These are phyloP conservation scores for Turnix velox DNA, from an alignment of 2,113 vertebrate species.

Conservation along the genomic window DNA sequence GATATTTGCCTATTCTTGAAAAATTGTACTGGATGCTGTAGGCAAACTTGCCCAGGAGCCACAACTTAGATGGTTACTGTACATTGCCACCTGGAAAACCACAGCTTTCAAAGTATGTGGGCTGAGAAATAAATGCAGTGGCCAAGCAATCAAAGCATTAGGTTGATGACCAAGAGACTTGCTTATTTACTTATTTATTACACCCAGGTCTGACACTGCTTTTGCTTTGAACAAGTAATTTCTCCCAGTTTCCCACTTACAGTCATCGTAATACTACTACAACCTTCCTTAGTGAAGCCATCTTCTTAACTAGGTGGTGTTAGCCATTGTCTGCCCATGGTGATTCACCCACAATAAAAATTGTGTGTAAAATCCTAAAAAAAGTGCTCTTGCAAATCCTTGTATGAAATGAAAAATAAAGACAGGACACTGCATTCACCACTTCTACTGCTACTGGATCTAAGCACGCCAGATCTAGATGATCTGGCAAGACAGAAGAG, in stretches of 20 bases:
- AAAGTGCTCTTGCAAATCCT: not conserved
- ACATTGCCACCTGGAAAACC: not conserved
- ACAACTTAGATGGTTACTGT: rapidly evolving
- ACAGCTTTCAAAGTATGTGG: rapidly evolving
- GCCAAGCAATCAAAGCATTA: not conserved
- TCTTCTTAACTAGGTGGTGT: not conserved
- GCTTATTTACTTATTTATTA: not conserved
- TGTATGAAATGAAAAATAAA: not conserved
- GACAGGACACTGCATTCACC: not conserved
- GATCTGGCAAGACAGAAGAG: not conserved
- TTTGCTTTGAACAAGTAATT: not conserved
- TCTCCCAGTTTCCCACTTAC: not conserved
- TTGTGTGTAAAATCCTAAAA: not conserved
- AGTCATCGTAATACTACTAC: not conserved
- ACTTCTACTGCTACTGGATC: not conserved
- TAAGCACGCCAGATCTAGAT: not conserved
- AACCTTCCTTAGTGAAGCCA: not conserved
- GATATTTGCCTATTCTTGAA: not conserved
- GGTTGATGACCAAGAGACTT: not conserved
- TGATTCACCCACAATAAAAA: not conserved
- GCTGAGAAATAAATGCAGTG: not conserved
- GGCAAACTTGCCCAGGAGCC: not conserved
- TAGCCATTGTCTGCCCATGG: not conserved
- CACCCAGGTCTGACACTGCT: not conserved
- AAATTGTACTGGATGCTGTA: not conserved